Base-by-base conservation (phyloP, 1,140 invertebrate species). In the Scaptomyza hsui region DNA sequence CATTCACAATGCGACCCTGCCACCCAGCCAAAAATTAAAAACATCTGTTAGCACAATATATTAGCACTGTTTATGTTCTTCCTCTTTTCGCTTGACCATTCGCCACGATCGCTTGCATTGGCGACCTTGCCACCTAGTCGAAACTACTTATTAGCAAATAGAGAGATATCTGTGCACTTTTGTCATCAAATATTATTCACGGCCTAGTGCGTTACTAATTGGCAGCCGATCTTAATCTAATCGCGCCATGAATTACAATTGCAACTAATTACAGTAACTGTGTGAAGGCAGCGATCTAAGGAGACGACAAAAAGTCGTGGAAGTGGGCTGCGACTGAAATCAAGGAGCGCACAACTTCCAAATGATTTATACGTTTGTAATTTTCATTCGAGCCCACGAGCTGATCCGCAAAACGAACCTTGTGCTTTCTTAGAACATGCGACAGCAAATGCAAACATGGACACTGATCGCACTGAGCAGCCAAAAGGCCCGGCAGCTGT, bases 331-430 rank as follows among this genome's bases (percentile, higher is more conserved):
- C 5, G 44, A n/a, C 13, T 45, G 51, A 9, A 45, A 26, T 18
- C 52, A 60, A 49, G 16, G 56, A 39, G 47, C 56, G 69, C 26
- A 29, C 26, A 29, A 44, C 63, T 53, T 75, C 32, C 32, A 37
- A 86, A 86, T 86, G 82, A 86, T 86, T 86, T 86, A 86, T 86
- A 75, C 78, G 82, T 88, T 86, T 86, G 81, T 86, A 86, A 86
- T 86, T 88, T 86, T 60, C 82, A 88, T 82, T 85, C 68, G 76
- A 86, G 68, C 82, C 78, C 78, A 88, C 82, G 71, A 82, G 78
- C 78, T 52, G 69, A 62, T 55, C 75, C 32, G 69, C 6, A 29
- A 59, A 59, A 64, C 48, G 56, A 49, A 35, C 44, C 39, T 5
- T 55, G 41, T 19, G 42, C 24, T n/a, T 9, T 4, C 5, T 10